Evolutionary conservation across 2,797 vertebrate species (phyloP).

Genomic region (Mus caroli): DNA sequence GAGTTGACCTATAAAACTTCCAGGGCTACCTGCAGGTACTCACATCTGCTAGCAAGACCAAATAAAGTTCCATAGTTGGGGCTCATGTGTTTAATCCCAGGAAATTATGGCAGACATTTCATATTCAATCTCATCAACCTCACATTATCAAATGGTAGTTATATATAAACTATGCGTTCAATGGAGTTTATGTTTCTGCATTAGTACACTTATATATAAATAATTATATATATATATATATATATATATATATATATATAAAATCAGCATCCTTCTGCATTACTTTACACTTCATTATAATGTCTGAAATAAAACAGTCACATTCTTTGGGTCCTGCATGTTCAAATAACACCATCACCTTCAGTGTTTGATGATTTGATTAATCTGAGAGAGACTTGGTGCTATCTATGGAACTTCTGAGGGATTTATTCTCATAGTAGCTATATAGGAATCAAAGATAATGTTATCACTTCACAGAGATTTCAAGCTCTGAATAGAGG

Average conservation of each 20-base stretch:
- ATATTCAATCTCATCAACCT: neutral
- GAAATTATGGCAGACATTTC: neutral
- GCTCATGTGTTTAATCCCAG: neutral
- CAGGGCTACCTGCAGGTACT: too few relatives aligned
- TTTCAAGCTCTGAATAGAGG: neutral
- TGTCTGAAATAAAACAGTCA: neutral
- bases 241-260: neutral
- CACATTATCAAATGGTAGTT: neutral
- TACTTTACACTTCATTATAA: neutral
- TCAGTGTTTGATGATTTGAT: neutral
- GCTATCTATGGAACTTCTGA: neutral
- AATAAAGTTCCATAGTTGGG: neutral
- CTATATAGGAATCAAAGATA: neutral
- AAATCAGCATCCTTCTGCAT: neutral
- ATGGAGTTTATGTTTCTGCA: neutral
- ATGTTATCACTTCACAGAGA: neutral
- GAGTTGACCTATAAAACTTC: neutral
- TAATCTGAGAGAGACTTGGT: neutral
- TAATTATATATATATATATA: neutral
- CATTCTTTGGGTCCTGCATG: neutral
- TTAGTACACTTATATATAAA: neutral
- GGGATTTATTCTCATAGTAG: neutral
- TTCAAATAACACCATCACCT: neutral
- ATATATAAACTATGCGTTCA: neutral
- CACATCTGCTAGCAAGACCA: neutral